Evolutionary conservation across 2,888 invertebrate genomes (phyloP), one percentile per base, ranked within the genome.

Genomic region (Diadegma fenestrale): DNA sequence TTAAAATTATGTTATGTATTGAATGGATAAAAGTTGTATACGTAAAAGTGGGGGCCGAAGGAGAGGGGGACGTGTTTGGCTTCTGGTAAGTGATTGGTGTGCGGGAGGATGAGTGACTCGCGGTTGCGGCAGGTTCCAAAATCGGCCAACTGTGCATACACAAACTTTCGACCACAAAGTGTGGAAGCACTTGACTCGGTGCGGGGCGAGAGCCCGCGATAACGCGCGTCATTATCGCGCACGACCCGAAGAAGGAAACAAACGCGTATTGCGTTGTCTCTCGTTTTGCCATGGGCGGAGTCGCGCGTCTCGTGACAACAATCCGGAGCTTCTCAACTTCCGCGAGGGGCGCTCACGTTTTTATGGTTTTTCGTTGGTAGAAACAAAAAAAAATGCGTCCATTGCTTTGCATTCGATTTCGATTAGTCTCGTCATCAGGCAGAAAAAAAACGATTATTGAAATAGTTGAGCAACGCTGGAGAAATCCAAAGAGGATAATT

Each of bases 401-500:
- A n/a, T n/a, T n/a, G n/a, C n/a, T 19, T n/a, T n/a, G 6, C n/a
- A n/a, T 6, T 19, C 19, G 22, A 12, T 22, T 2, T 22, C 10
- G 6, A 22, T 54, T 2, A 12, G 26, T 14, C 4, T 26, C 12
- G 58, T 58, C 26, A 6, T 58, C 1, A 14, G 58, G 26, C 26
- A 8, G 8, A 58, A 58, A 48, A 26, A 26, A 58, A 0, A 17
- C 2, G 14, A 14, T 12, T 26, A 58, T 58, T 7, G 19, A 58
- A 58, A 58, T 58, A 58, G 22, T 58, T 58, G 3, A 26, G 58
- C 26, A 26, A 26, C 12, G 26, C 0, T 4, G 58, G 26, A 26
- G 26, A 58, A 58, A 58, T 58, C 84, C 43, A 80, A 72, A 45
- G 76, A 76, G 72, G 80, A 81, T 26, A 84, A 76, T 48, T 81